Base-by-base conservation (phyloP, 1,140 invertebrate species). In the Meteorus sp. region DNA sequence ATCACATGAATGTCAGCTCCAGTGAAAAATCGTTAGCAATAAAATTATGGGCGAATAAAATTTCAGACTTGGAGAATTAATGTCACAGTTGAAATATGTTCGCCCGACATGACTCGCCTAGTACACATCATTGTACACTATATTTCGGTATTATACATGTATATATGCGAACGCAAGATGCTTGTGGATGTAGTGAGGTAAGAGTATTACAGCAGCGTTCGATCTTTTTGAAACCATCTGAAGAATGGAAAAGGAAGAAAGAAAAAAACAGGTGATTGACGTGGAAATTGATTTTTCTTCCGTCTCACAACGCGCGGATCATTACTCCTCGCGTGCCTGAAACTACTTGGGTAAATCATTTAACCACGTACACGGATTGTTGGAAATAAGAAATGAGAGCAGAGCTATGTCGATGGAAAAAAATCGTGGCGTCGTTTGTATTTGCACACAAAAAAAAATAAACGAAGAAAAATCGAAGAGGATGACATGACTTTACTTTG, bases 321-420 rank as follows among this genome's bases (percentile, higher is more conserved):
- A 58, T 58, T 58, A 58, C 56, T 58, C 35, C 47, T 58, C 25
- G 56, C 56, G 47, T 58, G 47, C 47, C 56, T 43, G 47, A 45
- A 58, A 50, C 56, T 51, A 56, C 44, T 56, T 31, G 23, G 55
- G 20, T 56, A 56, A 56, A 56, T 56, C 55, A 56, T 50, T 58
- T 35, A 58, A 13, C 35, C 17, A 4, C 15, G 47, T 15, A 19
- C 31, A 23, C 35, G 50, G 20, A 50, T 57, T 57, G 20, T 57
- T 39, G 39, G 41, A 31, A 27, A 27, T 25, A 29, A 44, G 35
- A 33, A 45, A n/a, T n/a, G n/a, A n/a, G n/a, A n/a, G n/a, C n/a
- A n/a, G n/a, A n/a, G n/a, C n/a, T n/a, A n/a, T n/a, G n/a, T n/a
- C n/a, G n/a, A n/a, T n/a, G n/a, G n/a, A n/a, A n/a, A n/a, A n/a